A percentile compares a stretch with the other conserved stretches of the same genome.
phyloP scores from a whole-genome alignment of 53 echinoderm and acorn worm genomes.

The Crossaster papposus region DNA sequence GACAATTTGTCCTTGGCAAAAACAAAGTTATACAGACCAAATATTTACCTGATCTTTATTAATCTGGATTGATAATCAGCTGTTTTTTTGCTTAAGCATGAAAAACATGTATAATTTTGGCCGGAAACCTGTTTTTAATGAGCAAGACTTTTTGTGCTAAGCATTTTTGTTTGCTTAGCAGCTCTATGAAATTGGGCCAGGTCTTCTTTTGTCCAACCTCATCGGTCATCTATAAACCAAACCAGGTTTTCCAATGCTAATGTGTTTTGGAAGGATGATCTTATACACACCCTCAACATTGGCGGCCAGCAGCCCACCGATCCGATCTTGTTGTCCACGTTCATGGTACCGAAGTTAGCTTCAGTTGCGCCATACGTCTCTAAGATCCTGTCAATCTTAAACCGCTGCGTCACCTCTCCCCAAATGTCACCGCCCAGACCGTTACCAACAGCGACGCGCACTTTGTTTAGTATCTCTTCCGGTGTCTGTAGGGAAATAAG shows the following conservation, averaged over 20 bases:
- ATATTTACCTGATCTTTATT: too few species aligned
- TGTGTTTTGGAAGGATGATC: not conserved
- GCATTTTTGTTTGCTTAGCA: too few species aligned
- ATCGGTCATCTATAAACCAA: too few species aligned
- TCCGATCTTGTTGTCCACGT: slow-evolving; percentile 85
- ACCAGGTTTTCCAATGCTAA: too few species aligned
- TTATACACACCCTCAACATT: slow-evolving; percentile 69
- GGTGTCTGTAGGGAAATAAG: slow-evolving; percentile 58
- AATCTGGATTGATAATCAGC: too few species aligned
- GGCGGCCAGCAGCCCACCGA: slow-evolving; percentile 96
- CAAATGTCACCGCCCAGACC: slow-evolving; percentile 92
- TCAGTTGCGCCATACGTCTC: slow-evolving; percentile 98
- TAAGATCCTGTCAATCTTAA: slow-evolving; percentile 71
- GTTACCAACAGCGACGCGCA: slow-evolving; percentile 90
- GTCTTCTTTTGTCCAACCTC: not conserved
- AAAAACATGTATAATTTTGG: too few species aligned
- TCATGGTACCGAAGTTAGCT: slow-evolving; percentile 97
- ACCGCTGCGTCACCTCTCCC: slow-evolving; percentile 77
- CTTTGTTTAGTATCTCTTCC: slow-evolving; percentile 76
- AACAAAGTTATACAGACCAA: too few species aligned
- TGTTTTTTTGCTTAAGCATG: too few species aligned
- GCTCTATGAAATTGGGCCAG: too few species aligned
- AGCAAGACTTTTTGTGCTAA: too few species aligned
- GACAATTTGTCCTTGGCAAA: too few species aligned
- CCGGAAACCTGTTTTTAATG: too few species aligned